A percentile compares a stretch with the other conserved stretches of the same genome.
Conservation (phyloP, 1,140 invertebrate genomes). For the Dryas iulia region DNA sequence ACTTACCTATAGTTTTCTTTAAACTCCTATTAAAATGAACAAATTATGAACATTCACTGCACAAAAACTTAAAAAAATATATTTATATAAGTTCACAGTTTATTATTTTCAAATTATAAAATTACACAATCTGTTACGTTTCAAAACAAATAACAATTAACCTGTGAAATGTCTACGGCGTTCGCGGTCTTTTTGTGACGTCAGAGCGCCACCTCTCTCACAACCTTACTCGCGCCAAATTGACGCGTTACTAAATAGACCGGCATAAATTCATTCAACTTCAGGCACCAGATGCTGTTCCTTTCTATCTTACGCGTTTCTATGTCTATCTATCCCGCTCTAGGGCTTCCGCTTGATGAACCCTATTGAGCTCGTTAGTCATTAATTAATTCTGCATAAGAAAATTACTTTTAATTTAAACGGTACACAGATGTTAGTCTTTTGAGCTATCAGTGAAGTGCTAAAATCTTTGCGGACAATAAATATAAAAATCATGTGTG, state of each 20-base stretch:
- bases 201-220: conserved; percentile 39
- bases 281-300: conserved; percentile 45
- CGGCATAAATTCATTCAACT: conserved; percentile 79
- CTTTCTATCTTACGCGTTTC: conserved; percentile 27
- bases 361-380: conserved; percentile 79
- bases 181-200: conserved; percentile 63
- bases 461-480: conserved; percentile 41
- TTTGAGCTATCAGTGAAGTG: conserved; percentile 33
- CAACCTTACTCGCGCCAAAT: conserved; percentile 76
- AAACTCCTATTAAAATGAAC: conserved; percentile 15
- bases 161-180: conserved; percentile 13
- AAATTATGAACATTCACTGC: conserved; percentile 1
- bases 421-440: conserved; percentile 62
- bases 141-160: not conserved
- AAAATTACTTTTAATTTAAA: conserved; percentile 80
- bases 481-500: conserved; percentile 35
- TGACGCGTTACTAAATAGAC: conserved; percentile 77
- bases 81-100: conserved; percentile 3
- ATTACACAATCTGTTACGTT: not conserved
- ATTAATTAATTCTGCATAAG: conserved; percentile 80
- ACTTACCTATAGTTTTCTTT: conserved; percentile 30
- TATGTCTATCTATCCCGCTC: conserved; percentile 43
- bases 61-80: conserved; percentile 17
- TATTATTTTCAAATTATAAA: not conserved
- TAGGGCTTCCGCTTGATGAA: conserved; percentile 76